Conservation (phyloP, 2,113 vertebrate species). For the Caloenas nicobarica region DNA sequence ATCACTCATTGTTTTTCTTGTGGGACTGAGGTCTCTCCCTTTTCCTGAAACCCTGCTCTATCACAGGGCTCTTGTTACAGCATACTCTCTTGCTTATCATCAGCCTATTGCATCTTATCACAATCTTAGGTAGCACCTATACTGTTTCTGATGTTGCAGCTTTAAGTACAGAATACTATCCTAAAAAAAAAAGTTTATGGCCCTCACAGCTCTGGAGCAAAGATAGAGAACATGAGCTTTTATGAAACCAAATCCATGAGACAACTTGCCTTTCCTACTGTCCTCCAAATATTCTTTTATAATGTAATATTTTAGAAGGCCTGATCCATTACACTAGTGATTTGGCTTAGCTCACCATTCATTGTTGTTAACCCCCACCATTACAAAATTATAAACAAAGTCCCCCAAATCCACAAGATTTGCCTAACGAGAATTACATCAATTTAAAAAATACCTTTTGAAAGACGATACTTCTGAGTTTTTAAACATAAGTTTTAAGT, state of each 20-base stretch:
- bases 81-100: not conserved
- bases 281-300: not conserved
- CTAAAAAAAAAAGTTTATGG: not conserved
- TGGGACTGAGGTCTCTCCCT: not conserved
- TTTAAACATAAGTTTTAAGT: not conserved
- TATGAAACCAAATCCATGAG: not conserved
- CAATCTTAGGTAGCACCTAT: not conserved
- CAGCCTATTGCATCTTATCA: not conserved
- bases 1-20: not conserved
- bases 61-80: not conserved
- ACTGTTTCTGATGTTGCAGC: not conserved
- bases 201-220: not conserved
- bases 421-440: not conserved
- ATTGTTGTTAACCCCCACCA: not conserved
- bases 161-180: not conserved
- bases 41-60: not conserved
- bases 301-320: not conserved
- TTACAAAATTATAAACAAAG: not conserved
- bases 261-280: not conserved
- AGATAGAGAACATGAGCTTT: not conserved
- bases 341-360: not conserved
- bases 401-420: not conserved
- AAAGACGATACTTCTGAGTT: accelerated
- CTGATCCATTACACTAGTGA: not conserved
- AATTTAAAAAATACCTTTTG: not conserved